A percentile compares a stretch with the other conserved stretches of the same genome.
These are phyloP conservation scores for Hypothenemus hampei DNA, from an alignment of 1,140 invertebrate genomes.

Conservation along the genomic window DNA sequence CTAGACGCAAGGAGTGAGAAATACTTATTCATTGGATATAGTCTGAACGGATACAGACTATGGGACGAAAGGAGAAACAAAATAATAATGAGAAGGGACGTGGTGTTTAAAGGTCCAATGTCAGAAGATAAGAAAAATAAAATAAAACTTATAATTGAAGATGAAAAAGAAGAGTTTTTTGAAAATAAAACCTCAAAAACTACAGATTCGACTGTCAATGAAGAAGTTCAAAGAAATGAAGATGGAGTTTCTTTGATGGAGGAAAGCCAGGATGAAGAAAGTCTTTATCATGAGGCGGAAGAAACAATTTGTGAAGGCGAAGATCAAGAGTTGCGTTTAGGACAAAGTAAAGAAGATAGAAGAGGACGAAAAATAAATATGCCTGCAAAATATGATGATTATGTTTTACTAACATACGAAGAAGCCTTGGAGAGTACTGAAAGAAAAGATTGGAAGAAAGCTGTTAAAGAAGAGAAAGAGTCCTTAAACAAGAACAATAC, in stretches of 20 bases:
- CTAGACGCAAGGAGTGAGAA: constrained; percentile 2
- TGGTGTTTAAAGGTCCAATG: background rate
- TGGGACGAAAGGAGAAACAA: no score
- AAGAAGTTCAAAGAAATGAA: background rate
- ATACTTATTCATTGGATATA: background rate
- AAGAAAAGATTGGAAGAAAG: no score
- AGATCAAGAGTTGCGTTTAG: no score
- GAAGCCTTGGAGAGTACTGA: no score
- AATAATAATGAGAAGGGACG: background rate
- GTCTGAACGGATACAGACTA: background rate
- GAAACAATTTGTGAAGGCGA: no score
- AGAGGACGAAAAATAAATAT: no score
- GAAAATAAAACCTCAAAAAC: no score
- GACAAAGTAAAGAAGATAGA: no score
- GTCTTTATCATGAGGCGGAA: background rate
- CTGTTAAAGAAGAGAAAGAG: constrained; percentile 38
- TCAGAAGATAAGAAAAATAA: background rate
- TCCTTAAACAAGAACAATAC: no score
- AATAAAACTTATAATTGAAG: background rate
- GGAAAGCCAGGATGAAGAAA: background rate
- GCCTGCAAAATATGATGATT: no score
- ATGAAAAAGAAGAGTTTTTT: background rate
- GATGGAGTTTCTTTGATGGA: background rate
- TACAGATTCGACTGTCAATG: no score
- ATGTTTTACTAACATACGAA: no score